Conservation (phyloP, 2,113 vertebrate species). For the Elachura formosa region DNA sequence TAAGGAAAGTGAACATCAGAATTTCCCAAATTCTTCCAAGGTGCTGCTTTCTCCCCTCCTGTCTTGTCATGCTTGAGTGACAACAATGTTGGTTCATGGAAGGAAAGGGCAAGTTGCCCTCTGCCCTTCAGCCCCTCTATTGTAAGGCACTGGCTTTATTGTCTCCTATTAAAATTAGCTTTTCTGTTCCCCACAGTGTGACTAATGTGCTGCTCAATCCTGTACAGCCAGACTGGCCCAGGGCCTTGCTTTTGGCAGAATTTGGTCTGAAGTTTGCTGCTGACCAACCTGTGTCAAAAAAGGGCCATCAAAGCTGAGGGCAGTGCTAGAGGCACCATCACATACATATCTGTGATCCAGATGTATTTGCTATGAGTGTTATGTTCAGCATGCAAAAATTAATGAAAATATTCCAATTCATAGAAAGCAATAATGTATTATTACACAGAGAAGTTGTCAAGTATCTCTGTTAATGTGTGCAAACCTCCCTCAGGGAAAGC, state of each 20-base stretch:
- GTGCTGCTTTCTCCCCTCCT: background rate
- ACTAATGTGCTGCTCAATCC: background rate
- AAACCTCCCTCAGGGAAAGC: background rate
- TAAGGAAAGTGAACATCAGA: background rate
- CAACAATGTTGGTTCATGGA: background rate
- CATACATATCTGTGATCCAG: rapidly evolving
- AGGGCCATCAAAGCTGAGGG: background rate
- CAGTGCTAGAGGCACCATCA: background rate
- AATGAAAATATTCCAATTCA: background rate
- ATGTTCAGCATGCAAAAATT: background rate
- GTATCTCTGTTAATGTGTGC: background rate
- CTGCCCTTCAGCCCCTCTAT: background rate
- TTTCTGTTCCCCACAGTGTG: background rate
- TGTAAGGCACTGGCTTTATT: background rate
- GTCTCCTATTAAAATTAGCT: background rate
- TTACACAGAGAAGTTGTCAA: background rate
- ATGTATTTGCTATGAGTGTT: background rate
- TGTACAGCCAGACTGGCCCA: rapidly evolving
- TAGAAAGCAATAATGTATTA: background rate
- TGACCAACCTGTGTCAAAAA: background rate
- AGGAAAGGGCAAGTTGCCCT: background rate
- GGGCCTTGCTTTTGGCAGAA: background rate
- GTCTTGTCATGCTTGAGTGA: rapidly evolving
- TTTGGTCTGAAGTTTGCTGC: background rate
- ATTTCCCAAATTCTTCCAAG: background rate